Base-by-base conservation (phyloP, 2,113 vertebrate genomes). In the Poicephalus gulielmi region DNA sequence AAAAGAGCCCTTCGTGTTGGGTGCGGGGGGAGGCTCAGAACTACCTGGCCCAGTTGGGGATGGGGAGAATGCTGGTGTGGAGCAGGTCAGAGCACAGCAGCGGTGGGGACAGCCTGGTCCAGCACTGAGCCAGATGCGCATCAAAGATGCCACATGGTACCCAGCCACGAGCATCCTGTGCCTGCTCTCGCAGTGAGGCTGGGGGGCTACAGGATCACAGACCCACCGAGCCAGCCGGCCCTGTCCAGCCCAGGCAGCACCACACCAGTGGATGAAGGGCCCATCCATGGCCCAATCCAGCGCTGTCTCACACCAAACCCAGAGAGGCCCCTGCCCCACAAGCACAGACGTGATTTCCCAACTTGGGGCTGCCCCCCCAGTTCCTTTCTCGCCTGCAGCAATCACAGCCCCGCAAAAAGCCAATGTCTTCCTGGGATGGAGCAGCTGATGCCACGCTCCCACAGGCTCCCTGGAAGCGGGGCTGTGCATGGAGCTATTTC, bases 151-250 rank as follows among this genome's bases (percentile, higher is more conserved):
- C 63, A 57, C 2, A 0, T 0, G 2, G 52, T 55, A 55, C 62
- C 53, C 5, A 1, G 47, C 10, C 49, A 7, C 19, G 27, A 69
- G 41, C 63, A 57, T 22, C 77, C 47, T 7, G 15, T 28, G 55
- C 30, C 47, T 23, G 62, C 10, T 23, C 53, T 37, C 1, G 0
- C 0, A 0, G 46, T 0, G 0, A 49, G 83, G 76, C 10, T 28
- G 53, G 41, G 69, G 13, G 33, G 33, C 53, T 68, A 17, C 41
- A 35, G 76, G 20, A 27, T 5, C 17, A 69, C n/a, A 23, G 59
- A 6, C 49, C 47, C 49, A n/a, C 20, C 17, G 39, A 1, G 3
- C 62, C 76, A 13, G 33, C n/a, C 1, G 1, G 28, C 18, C 18
- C 74, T 60, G 33, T 22, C 9, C 44, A 35, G 31, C 57, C 35